Percentiles rank a stretch among this genome's conserved stretches.
These are phyloP conservation scores for Drosophila arizonae DNA, from an alignment of 1,140 invertebrate species.

Conservation along the genomic window DNA sequence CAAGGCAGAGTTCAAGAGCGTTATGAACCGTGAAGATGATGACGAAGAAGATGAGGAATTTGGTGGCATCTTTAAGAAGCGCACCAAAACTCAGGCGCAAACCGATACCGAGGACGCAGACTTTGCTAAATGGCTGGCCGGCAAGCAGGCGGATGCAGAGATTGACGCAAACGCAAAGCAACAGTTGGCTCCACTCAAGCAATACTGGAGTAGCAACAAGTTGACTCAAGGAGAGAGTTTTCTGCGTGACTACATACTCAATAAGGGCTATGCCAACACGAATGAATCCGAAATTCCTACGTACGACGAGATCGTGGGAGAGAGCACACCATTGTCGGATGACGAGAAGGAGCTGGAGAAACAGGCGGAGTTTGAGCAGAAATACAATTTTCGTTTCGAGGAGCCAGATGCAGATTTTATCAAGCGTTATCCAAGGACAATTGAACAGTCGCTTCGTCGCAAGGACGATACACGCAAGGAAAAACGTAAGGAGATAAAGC, in stretches of 20 bases:
- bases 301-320: conserved; percentile 88
- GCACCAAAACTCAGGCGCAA: conserved; percentile 86
- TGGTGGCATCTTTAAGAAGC: conserved; percentile 85
- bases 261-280: conserved; percentile 88
- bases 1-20: conserved; percentile 87
- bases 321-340: conserved; percentile 88
- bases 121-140: conserved; percentile 92
- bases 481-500: conserved; percentile 89
- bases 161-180: conserved; percentile 85
- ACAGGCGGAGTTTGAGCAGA: conserved; percentile 96
- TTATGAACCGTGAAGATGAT: conserved; percentile 84
- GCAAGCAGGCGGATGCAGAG: conserved; percentile 86
- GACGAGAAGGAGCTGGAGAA: conserved; percentile 91
- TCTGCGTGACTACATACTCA: conserved; percentile 95
- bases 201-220: conserved; percentile 93
- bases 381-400: conserved; percentile 98
- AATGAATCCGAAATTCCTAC: conserved; percentile 86
- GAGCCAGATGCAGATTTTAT: conserved; percentile 97
- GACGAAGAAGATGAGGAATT: conserved; percentile 84
- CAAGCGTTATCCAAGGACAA: conserved; percentile 94
- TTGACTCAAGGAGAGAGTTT: conserved; percentile 94
- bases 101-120: conserved; percentile 86
- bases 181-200: conserved; percentile 86
- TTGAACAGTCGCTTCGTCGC: conserved; percentile 91
- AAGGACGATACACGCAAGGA: conserved; percentile 91